These are phyloP conservation scores for Reticulitermes lucifugus DNA, from an alignment of 2,888 invertebrate species.

Conservation along the genomic window DNA sequence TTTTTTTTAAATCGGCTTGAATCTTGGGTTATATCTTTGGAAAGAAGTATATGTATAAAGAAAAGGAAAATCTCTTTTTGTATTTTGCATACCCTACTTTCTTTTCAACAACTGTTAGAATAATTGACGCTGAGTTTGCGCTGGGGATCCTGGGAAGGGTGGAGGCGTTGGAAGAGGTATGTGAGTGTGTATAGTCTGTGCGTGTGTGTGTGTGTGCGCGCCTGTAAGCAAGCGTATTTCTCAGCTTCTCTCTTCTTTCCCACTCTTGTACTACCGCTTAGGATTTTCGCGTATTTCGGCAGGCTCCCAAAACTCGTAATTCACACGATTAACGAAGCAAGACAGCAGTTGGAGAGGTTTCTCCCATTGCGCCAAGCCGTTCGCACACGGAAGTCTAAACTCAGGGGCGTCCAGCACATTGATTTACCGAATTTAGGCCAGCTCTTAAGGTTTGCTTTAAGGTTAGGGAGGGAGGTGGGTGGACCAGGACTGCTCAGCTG, in stretches of 20 bases:
- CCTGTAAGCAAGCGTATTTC: neutral
- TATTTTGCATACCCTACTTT: neutral
- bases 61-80: neutral
- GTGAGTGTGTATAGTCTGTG: neutral
- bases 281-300: slow-evolving; percentile 37
- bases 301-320: slow-evolving; percentile 42
- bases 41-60: neutral
- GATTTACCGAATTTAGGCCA: too few relatives aligned
- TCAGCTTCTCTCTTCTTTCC: neutral
- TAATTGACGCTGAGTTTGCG: neutral
- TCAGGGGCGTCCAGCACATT: neutral
- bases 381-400: neutral
- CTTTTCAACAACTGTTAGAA: slow-evolving; percentile 3
- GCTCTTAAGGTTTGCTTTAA: too few relatives aligned
- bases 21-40: neutral
- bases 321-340: slow-evolving; percentile 45
- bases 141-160: neutral
- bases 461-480: too few relatives aligned
- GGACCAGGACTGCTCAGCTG: too few relatives aligned
- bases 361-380: neutral
- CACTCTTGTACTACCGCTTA: neutral
- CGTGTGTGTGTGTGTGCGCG: too few relatives aligned
- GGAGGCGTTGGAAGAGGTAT: neutral
- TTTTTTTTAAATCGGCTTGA: neutral
- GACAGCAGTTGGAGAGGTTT: neutral